These are phyloP conservation scores for Tetrapedia diversipes DNA, from an alignment of 2,888 invertebrate species.

Conservation along the genomic window DNA sequence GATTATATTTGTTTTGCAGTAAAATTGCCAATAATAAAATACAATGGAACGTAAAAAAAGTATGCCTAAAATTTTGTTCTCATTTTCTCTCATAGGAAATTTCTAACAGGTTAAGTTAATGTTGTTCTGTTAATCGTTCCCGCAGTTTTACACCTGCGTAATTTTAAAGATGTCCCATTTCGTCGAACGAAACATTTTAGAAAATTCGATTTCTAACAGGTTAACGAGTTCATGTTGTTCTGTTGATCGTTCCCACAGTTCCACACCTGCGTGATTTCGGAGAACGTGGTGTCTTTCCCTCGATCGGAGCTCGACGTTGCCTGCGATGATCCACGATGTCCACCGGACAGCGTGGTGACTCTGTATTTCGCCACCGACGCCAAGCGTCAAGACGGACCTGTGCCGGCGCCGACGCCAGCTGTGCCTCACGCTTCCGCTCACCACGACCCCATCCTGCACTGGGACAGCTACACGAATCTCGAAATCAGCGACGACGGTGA, in stretches of 20 bases:
- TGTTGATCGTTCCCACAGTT: conserved; percentile 86
- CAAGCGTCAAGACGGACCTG: conserved; percentile 84
- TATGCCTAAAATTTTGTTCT: too few relatives aligned
- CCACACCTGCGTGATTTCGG: conserved; percentile 96
- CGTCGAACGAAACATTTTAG: too few relatives aligned
- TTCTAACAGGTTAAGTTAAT: too few relatives aligned
- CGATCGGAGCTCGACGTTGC: conserved; percentile 94
- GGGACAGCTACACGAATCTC: conserved; percentile 90
- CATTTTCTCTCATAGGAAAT: too few relatives aligned
- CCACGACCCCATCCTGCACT: conserved; percentile 89
- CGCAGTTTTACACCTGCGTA: conserved; percentile 97
- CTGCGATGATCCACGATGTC: conserved; percentile 91
- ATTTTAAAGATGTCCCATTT: conserved; percentile 93
- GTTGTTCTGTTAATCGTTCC: too few relatives aligned
- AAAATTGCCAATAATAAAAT: too few relatives aligned
- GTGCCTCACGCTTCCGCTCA: conserved; percentile 87
- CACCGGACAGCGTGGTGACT: conserved; percentile 93
- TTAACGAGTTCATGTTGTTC: too few relatives aligned
- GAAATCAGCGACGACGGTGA: conserved; percentile 82
- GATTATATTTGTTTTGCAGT: too few relatives aligned
- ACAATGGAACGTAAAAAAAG: too few relatives aligned
- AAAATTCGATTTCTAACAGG: too few relatives aligned
- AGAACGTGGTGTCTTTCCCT: conserved; percentile 92
- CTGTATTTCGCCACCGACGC: conserved; percentile 89
- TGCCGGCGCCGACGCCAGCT: conserved; percentile 89